These are phyloP conservation scores for Amiota communis DNA, from an alignment of 2,888 invertebrate genomes.

Conservation along the genomic window DNA sequence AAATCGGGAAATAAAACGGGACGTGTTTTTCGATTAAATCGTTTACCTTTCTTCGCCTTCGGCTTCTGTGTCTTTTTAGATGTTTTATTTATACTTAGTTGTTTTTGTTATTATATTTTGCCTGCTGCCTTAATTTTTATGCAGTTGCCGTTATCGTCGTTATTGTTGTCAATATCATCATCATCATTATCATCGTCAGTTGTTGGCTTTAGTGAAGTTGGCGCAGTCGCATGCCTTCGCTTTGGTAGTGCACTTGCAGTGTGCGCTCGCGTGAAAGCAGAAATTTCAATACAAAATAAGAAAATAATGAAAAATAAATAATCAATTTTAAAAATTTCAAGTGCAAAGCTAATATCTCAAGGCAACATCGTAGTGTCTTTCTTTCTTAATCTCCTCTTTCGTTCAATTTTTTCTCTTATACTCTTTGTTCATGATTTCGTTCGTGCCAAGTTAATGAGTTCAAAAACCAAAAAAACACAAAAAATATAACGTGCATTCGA, in stretches of 20 bases:
- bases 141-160: conserved; percentile 14
- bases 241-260: conserved; percentile 43
- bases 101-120: neutral
- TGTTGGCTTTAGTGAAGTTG: conserved; percentile 30
- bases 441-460: conserved; percentile 4
- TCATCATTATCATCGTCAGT: neutral
- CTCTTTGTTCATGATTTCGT: too few species aligned
- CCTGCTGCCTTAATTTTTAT: conserved; percentile 21
- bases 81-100: too few species aligned
- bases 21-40: neutral
- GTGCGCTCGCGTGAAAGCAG: conserved; percentile 27
- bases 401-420: too few species aligned
- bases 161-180: neutral
- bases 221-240: conserved; percentile 56
- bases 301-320: neutral
- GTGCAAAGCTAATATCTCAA: neutral
- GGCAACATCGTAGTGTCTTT: neutral
- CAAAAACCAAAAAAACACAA: neutral
- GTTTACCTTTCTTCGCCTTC: too few species aligned
- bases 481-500: neutral
- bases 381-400: neutral
- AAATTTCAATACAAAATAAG: neutral
- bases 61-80: too few species aligned
- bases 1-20: neutral
- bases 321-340: neutral